Evolutionary conservation across 2,797 vertebrate genomes (phyloP), one percentile per base, ranked within the genome.

Genomic region (Typhlichthys eigenmanni): DNA sequence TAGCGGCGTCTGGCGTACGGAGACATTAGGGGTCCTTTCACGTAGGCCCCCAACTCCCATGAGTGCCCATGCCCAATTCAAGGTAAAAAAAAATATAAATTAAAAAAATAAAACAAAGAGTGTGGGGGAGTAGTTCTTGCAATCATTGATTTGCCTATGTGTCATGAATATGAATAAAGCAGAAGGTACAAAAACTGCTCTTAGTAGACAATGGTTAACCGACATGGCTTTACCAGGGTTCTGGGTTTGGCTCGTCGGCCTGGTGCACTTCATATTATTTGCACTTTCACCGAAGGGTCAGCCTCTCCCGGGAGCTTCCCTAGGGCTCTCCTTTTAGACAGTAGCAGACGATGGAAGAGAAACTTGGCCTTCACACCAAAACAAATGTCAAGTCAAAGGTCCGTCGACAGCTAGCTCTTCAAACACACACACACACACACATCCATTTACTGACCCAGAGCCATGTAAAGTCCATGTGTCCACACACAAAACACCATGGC

Each of bases 1-100:
- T 80, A 72, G 75, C 69, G 69, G 69, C 46, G 0, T 10, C 69
- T 61, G 72, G 75, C 72, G 70, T 69, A 76, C 8, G 10, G 55
- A 61, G 74, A 84, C 74, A 87, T 92, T 89, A 85, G 72, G 68
- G 79, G 87, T 87, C 87, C 83, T 87, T 82, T 76, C 75, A 82
- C 76, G 71, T 84, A 77, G 79, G 74, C 72, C 57, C 14, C 70
- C 51, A 62, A 72, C 82, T 75, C 81, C 78, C 82, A 76, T 47
- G 74, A 84, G 85, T 74, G 78, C 66, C 68, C 59, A 62, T 74
- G 78, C 68, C 82, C 78, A 68, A 62, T 83, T 87, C 78, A 74
- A 78, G 81, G 78, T 84, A 87, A 81, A 87, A 87, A 87, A 86
- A 34, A 17, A 50, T 43, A 24, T 10, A 65, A 29, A 58, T 29